These are phyloP conservation scores for Caenorhabditis becei DNA, from an alignment of 2,888 invertebrate species.

Conservation along the genomic window DNA sequence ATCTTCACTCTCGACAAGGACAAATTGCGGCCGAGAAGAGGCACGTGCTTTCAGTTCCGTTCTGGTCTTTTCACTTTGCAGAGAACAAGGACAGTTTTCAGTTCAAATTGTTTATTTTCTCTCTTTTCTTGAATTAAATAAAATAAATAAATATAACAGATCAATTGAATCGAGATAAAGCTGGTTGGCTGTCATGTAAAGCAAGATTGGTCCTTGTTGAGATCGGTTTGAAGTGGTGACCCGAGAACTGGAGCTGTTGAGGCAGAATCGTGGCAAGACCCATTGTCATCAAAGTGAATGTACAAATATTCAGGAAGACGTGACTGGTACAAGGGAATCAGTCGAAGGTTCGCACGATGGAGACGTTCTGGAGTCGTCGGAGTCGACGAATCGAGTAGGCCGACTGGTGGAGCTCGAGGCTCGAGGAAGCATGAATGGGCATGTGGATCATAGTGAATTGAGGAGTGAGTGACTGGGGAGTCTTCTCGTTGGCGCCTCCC, in stretches of 20 bases:
- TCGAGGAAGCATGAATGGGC: slow-evolving; percentile 50
- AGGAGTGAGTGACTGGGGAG: slow-evolving; percentile 16
- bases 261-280: slow-evolving; percentile 52
- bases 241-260: slow-evolving; percentile 8
- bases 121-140: too few species aligned
- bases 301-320: slow-evolving; percentile 44
- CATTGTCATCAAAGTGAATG: slow-evolving; percentile 42
- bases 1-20: slow-evolving; percentile 32
- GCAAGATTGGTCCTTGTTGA: slow-evolving; percentile 48
- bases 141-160: slow-evolving; percentile 5
- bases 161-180: slow-evolving; percentile 32
- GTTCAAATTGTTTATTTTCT: slow-evolving; percentile 33
- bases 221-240: slow-evolving; percentile 28
- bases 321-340: slow-evolving; percentile 42
- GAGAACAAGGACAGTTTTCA: slow-evolving; percentile 21
- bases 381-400: slow-evolving; percentile 26
- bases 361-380: slow-evolving; percentile 43
- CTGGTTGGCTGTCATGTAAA: slow-evolving; percentile 38
- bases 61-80: slow-evolving; percentile 9
- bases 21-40: slow-evolving; percentile 21
- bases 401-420: slow-evolving; percentile 53
- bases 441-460: slow-evolving; percentile 49
- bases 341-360: slow-evolving; percentile 45
- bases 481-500: slow-evolving; percentile 19
- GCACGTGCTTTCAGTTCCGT: slow-evolving; percentile 29